Conservation (phyloP, 2,888 invertebrate species). For the Thumatha senex region DNA sequence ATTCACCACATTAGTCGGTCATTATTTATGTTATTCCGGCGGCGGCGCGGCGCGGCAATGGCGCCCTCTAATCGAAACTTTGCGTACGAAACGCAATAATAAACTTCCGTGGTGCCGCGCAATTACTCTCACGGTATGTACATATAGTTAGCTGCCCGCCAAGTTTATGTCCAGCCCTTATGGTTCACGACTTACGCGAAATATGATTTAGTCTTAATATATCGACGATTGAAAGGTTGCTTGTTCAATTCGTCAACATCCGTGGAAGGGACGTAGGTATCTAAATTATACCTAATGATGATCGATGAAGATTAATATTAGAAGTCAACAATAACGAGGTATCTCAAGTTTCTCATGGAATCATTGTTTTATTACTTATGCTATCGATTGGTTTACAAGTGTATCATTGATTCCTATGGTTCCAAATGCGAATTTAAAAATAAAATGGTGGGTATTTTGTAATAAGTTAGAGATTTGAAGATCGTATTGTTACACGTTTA, state of each 20-base stretch:
- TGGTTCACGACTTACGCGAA: constrained; percentile 26
- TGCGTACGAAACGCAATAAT: constrained; percentile 63
- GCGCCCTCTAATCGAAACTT: constrained; percentile 66
- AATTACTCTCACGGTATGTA: constrained; percentile 50
- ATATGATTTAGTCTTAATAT: constrained; percentile 1
- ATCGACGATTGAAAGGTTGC: neutral
- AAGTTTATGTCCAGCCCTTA: constrained; percentile 26
- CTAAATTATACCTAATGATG: neutral
- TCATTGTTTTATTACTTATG: no score
- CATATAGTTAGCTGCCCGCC: constrained; percentile 16
- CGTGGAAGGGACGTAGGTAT: neutral
- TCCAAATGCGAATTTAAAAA: no score
- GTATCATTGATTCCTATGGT: no score
- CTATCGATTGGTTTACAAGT: no score
- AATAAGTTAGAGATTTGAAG: no score
- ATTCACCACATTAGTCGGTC: constrained; percentile 50
- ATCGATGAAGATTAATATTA: no score
- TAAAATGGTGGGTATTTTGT: no score
- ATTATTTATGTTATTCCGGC: constrained; percentile 58
- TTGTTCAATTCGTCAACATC: neutral
- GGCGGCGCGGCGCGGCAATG: constrained; percentile 34
- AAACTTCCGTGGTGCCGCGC: constrained; percentile 65
- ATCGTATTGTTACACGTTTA: no score
- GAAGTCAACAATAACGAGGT: no score
- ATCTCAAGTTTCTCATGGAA: no score